Percentiles rank a stretch among this genome's conserved stretches.
These are phyloP conservation scores for Drosophila elegans DNA, from an alignment of 1,140 invertebrate species.

Conservation along the genomic window DNA sequence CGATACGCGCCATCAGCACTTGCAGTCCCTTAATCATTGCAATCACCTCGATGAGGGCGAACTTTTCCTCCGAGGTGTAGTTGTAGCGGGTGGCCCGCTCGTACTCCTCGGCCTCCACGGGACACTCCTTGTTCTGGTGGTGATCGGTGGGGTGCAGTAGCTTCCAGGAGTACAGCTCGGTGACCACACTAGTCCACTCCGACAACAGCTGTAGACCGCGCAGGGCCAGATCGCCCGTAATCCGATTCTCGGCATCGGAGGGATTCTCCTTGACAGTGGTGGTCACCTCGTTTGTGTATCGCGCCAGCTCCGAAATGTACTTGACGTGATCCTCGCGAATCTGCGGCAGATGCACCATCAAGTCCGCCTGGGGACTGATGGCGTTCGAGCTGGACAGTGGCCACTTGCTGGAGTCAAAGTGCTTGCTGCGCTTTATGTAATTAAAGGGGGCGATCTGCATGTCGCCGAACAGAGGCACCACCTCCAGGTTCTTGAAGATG, in stretches of 20 bases:
- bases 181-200: slow-evolving; percentile 98
- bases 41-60: slow-evolving; percentile 98
- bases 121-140: slow-evolving; percentile 97
- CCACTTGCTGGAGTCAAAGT: slow-evolving; percentile 97
- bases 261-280: slow-evolving; percentile 97
- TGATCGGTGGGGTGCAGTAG: slow-evolving; percentile 98
- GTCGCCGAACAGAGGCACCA: slow-evolving; percentile 99
- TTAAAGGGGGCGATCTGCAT: slow-evolving; percentile 99
- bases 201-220: slow-evolving; percentile 96
- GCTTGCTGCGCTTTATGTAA: slow-evolving; percentile 97
- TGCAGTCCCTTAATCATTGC: slow-evolving; percentile 99
- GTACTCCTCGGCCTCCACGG: slow-evolving; percentile 99
- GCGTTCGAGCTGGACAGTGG: slow-evolving; percentile 93
- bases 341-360: slow-evolving; percentile 97
- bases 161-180: slow-evolving; percentile 99
- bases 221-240: slow-evolving; percentile 96
- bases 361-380: slow-evolving; percentile 96
- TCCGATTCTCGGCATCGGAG: slow-evolving; percentile 96
- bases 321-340: slow-evolving; percentile 99
- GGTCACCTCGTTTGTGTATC: slow-evolving; percentile 97
- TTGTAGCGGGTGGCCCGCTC: slow-evolving; percentile 99
- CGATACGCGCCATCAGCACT: slow-evolving; percentile 98
- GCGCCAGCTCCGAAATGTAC: slow-evolving; percentile 98
- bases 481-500: slow-evolving; percentile 99
- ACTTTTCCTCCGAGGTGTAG: slow-evolving; percentile 98